Percentiles rank a stretch among this genome's conserved stretches.
Evolutionary conservation across 2,888 invertebrate genomes (phyloP).

Genomic region (Tridacna crocea): DNA sequence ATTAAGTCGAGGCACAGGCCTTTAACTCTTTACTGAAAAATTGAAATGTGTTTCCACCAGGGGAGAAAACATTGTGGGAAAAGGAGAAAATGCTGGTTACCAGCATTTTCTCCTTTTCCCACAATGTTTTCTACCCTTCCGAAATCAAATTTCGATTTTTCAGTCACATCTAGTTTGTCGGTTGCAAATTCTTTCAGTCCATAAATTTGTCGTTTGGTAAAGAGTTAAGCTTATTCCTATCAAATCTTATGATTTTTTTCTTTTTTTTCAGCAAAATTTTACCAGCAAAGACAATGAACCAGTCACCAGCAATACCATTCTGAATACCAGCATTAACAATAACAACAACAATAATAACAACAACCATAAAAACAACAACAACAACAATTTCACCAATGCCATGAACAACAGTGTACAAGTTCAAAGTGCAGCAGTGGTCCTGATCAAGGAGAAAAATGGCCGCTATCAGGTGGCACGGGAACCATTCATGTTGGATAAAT

Average conservation of each 20-base stretch:
- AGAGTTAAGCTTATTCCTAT: no score
- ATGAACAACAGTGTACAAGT: constrained; percentile 86
- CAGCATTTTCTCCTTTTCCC: constrained; percentile 7
- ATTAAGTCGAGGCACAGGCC: no score
- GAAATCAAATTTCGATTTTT: neutral
- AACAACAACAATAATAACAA: constrained; percentile 30
- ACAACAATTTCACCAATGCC: constrained; percentile 35
- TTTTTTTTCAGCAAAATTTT: constrained; percentile 9
- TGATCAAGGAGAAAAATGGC: constrained; percentile 95
- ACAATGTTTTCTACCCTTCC: neutral
- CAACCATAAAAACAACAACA: constrained; percentile 31
- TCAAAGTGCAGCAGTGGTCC: constrained; percentile 93
- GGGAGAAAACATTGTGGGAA: constrained; percentile 5
- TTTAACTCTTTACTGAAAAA: no score
- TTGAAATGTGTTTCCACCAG: no score
- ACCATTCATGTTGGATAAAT: constrained; percentile 94
- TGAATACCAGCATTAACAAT: constrained; percentile 16
- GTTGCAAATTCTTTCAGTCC: neutral
- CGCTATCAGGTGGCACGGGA: constrained; percentile 93
- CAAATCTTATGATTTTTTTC: no score
- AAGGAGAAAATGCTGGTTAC: constrained; percentile 3
- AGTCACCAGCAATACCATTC: neutral
- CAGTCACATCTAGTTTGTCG: neutral
- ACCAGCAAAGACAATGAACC: constrained; percentile 13
- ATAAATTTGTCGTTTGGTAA: neutral